These are phyloP conservation scores for Cavia porcellus DNA, from an alignment of 2,113 vertebrate genomes.

Conservation along the genomic window DNA sequence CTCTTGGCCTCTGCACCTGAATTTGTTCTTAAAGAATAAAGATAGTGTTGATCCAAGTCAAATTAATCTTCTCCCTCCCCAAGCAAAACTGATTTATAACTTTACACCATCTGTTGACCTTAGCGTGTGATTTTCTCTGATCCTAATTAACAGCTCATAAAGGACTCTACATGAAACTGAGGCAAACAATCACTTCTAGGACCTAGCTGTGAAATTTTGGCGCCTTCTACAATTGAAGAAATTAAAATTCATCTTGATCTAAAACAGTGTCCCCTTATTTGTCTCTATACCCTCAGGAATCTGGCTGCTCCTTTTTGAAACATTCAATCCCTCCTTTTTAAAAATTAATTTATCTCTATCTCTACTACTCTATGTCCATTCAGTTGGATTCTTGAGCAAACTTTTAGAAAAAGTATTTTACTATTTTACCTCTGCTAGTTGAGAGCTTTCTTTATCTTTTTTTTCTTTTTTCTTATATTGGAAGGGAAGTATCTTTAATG, in stretches of 20 bases:
- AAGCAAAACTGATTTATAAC: constrained; percentile 21
- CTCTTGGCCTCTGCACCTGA: background rate
- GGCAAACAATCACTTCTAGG: background rate
- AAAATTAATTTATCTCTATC: background rate
- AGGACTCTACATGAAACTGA: background rate
- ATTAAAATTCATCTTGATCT: constrained; percentile 33
- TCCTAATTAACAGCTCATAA: constrained; percentile 50
- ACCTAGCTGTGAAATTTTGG: background rate
- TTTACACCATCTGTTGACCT: constrained; percentile 1
- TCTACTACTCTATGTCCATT: background rate
- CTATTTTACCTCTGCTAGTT: background rate
- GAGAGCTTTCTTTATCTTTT: background rate
- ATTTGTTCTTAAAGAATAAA: constrained; percentile 49
- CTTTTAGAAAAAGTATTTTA: background rate
- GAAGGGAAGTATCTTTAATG: background rate
- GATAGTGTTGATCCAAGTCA: background rate
- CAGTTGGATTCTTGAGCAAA: background rate
- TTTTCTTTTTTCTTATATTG: background rate
- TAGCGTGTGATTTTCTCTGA: background rate
- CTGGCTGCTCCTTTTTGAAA: background rate
- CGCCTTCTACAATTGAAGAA: constrained; percentile 2
- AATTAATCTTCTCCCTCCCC: constrained; percentile 9
- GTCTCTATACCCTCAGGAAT: background rate
- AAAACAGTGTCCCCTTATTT: background rate
- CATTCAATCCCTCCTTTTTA: background rate